These are phyloP conservation scores for Colletes gigas DNA, from an alignment of 1,140 invertebrate species.

Conservation along the genomic window DNA sequence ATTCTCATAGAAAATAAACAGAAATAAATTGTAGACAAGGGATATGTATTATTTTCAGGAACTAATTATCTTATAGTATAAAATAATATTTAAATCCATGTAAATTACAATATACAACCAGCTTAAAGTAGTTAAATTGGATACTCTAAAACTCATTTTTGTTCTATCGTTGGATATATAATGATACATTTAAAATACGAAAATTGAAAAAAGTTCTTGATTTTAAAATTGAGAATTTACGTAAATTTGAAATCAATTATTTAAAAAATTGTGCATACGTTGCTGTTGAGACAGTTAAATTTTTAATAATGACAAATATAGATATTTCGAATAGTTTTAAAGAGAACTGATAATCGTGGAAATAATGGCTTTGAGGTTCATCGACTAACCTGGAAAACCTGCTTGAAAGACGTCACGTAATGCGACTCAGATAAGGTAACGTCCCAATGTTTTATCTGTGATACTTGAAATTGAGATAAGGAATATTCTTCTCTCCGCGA, in stretches of 20 bases:
- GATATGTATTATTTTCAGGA: no score
- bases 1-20: no score
- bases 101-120: no score
- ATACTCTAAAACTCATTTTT: no score
- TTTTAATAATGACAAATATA: background rate
- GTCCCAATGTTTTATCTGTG: background rate
- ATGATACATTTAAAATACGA: no score
- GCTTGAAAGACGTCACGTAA: constrained; percentile 6
- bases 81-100: no score
- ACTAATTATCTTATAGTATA: no score
- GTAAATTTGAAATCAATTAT: background rate
- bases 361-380: constrained; percentile 22
- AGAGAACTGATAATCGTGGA: background rate
- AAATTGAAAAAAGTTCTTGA: no score
- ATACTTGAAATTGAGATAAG: constrained; percentile 22
- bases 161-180: no score
- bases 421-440: constrained; percentile 29
- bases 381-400: constrained; percentile 3
- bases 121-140: no score
- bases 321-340: background rate
- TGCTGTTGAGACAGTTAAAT: background rate
- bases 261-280: background rate
- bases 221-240: background rate
- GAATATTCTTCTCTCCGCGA: background rate
- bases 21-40: no score